Percentiles rank a stretch among this genome's conserved stretches.
Evolutionary conservation across 2,797 vertebrate genomes (phyloP).

Genomic region (Dicrostonyx torquatus): DNA sequence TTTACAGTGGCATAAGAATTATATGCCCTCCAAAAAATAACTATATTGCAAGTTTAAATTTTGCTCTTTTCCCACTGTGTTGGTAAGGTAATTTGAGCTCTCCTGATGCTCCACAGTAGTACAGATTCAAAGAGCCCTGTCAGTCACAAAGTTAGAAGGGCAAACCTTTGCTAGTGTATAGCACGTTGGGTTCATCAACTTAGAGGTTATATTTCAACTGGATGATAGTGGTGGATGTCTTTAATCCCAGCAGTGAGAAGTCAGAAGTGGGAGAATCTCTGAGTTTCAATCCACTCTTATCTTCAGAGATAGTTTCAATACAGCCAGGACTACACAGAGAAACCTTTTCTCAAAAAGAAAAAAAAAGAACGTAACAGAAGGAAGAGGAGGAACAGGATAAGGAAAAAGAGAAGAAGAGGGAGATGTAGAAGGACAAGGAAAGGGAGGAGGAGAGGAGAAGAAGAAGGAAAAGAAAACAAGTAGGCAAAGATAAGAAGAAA

Average conservation of each 20-base stretch:
- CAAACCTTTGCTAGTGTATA: background rate
- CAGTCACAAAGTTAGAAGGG: background rate
- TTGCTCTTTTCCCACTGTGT: background rate
- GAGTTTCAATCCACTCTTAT: background rate
- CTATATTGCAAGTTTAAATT: background rate
- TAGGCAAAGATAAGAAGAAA: too few species aligned
- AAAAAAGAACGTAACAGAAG: too few species aligned
- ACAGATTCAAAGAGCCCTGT: background rate
- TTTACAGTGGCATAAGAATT: background rate
- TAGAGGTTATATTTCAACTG: background rate
- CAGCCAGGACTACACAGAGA: background rate
- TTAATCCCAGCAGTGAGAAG: background rate
- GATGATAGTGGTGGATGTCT: background rate
- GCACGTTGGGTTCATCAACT: too few species aligned
- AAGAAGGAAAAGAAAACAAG: rapidly evolving
- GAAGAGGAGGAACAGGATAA: too few species aligned
- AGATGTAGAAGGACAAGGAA: background rate
- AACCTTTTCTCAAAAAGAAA: background rate
- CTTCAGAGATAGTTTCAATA: background rate
- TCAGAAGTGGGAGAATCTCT: background rate
- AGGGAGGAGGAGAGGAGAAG: background rate
- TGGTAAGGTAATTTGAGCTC: background rate
- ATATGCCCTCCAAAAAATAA: background rate
- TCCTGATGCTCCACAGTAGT: background rate
- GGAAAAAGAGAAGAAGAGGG: background rate